Conservation (phyloP, 2,113 vertebrate species). For the Puma concolor region DNA sequence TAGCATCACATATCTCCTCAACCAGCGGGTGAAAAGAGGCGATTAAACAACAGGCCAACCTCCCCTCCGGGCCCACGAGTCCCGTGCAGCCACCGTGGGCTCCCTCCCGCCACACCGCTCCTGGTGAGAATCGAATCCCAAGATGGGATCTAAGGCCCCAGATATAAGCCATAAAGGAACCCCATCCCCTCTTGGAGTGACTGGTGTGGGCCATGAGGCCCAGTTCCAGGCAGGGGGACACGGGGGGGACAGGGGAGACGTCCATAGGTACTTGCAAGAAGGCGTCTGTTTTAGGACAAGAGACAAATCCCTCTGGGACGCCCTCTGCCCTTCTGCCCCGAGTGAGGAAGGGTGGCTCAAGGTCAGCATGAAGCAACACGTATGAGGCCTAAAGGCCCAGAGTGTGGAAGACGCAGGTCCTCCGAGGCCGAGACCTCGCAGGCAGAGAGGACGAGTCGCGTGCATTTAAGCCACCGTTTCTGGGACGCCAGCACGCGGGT, state of each 20-base stretch:
- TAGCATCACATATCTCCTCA: not conserved
- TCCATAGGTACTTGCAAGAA: not conserved
- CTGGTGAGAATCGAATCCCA: not conserved
- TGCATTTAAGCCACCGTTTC: not conserved
- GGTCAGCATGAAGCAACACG: not conserved
- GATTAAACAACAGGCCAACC: not conserved
- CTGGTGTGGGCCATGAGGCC: rapidly evolving
- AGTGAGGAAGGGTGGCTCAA: too few species aligned
- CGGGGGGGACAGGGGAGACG: rapidly evolving
- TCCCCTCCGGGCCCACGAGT: not conserved
- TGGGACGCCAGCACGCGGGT: too few species aligned
- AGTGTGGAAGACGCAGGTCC: rapidly evolving
- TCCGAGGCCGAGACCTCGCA: rapidly evolving
- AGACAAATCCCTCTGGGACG: not conserved
- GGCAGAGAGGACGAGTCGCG: not conserved
- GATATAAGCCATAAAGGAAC: not conserved
- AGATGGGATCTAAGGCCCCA: not conserved
- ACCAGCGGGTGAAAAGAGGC: too few species aligned
- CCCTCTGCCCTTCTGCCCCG: rapidly evolving
- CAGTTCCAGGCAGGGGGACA: not conserved
- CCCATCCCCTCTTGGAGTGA: rapidly evolving
- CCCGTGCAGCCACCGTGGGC: not conserved
- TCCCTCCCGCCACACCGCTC: rapidly evolving
- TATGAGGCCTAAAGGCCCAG: not conserved
- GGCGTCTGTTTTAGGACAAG: rapidly evolving